Percentiles rank a stretch among this genome's conserved stretches.
phyloP scores from a whole-genome alignment of 2,113 vertebrate genomes.

The Pelecanus crispus region DNA sequence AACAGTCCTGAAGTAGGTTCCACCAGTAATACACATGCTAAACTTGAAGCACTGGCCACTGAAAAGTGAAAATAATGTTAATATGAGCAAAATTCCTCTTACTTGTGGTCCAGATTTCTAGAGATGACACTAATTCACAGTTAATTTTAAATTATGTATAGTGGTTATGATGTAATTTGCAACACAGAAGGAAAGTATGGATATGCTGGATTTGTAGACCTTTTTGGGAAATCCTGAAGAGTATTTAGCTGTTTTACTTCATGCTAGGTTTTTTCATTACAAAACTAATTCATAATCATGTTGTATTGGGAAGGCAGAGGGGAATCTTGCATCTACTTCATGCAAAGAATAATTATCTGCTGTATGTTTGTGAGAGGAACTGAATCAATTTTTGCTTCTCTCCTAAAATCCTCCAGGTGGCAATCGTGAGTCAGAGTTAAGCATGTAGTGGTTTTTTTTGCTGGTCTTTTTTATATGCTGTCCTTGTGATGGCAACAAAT shows the following conservation, averaged over 20 bases:
- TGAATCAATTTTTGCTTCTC: background rate
- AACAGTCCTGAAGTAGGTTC: background rate
- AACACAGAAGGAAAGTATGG: background rate
- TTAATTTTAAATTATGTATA: background rate
- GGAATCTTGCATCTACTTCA: background rate
- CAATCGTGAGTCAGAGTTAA: slow-evolving; percentile 17
- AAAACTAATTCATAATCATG: background rate
- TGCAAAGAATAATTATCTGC: background rate
- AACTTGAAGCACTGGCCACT: background rate
- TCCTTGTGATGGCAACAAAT: background rate
- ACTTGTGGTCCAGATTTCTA: background rate
- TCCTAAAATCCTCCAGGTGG: slow-evolving; percentile 56
- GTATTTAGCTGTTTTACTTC: background rate
- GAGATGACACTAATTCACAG: background rate
- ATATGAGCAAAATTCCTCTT: background rate
- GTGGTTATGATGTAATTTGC: background rate
- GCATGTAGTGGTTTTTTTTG: background rate
- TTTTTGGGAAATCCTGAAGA: background rate
- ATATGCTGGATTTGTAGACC: background rate
- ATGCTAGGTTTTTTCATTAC: background rate
- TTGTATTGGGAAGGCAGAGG: background rate
- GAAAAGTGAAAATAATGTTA: background rate
- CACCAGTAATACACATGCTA: background rate
- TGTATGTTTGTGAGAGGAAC: background rate
- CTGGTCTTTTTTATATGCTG: background rate